phyloP scores from a whole-genome alignment of 2,888 invertebrate species.

The Altica lythri region DNA sequence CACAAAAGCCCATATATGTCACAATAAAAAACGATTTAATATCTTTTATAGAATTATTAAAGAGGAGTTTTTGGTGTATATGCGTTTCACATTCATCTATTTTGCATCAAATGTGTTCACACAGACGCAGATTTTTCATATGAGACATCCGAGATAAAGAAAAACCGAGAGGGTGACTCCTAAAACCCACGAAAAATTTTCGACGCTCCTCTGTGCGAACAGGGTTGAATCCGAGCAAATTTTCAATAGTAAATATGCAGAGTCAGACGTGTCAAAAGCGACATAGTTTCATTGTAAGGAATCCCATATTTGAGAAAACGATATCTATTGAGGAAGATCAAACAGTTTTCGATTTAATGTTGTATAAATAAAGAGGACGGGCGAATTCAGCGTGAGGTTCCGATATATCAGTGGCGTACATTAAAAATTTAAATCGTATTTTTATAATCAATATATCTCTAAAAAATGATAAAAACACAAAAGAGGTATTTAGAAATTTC shows the following conservation, averaged over 20 bases:
- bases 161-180: background rate
- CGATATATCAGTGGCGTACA: conserved; percentile 13
- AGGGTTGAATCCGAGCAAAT: conserved; percentile 29
- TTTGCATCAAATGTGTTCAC: conserved; percentile 2
- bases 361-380: conserved; percentile 38
- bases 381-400: conserved; percentile 14
- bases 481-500: no score
- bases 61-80: no score
- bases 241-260: conserved; percentile 41
- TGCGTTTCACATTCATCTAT: conserved; percentile 4
- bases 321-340: conserved; percentile 39
- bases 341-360: conserved; percentile 36
- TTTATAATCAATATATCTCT: no score
- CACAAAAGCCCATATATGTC: no score
- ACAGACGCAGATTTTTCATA: conserved; percentile 11
- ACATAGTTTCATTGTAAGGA: conserved; percentile 39
- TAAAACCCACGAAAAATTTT: conserved; percentile 9
- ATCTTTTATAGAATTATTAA: no score
- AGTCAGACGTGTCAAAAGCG: conserved; percentile 42
- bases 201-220: conserved; percentile 13
- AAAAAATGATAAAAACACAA: no score
- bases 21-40: no score
- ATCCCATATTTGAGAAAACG: conserved; percentile 35
- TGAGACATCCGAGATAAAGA: conserved; percentile 3
- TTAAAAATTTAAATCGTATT: conserved; percentile 2